Conservation (phyloP, 2,113 vertebrate genomes). For the Pelecanoides urinatrix region DNA sequence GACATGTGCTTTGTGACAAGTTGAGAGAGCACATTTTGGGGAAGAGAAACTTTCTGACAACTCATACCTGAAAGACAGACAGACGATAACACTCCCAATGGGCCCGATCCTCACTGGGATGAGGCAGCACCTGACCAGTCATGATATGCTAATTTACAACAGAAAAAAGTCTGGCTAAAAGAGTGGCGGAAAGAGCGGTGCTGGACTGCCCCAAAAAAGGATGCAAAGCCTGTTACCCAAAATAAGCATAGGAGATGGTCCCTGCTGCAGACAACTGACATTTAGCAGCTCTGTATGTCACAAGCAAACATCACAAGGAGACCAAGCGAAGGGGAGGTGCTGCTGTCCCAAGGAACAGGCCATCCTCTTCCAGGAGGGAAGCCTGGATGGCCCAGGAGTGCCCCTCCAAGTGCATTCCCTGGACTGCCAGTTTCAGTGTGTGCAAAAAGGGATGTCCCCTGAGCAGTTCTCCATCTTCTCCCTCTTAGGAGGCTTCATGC, state of each 20-base stretch:
- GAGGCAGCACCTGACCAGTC: not conserved
- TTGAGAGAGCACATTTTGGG: slow-evolving; percentile 10
- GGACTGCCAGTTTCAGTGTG: not conserved
- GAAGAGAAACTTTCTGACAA: slow-evolving; percentile 46
- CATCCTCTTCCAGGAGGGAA: not conserved
- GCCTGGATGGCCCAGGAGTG: not conserved
- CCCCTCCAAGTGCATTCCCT: not conserved
- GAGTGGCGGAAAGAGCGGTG: not conserved
- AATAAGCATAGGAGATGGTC: not conserved
- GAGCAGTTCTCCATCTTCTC: not conserved
- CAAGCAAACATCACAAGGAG: not conserved
- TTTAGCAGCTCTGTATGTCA: not conserved
- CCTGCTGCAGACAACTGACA: not conserved
- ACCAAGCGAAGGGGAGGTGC: not conserved
- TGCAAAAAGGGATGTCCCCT: not conserved
- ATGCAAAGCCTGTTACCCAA: not conserved
- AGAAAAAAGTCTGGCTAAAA: not conserved
- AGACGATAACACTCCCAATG: not conserved
- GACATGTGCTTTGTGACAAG: slow-evolving; percentile 9
- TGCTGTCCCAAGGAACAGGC: not conserved
- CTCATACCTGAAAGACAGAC: slow-evolving; percentile 6
- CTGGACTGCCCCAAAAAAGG: not conserved
- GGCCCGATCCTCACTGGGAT: not conserved
- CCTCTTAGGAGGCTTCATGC: not conserved
- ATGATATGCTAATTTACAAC: not conserved